Base-by-base conservation (phyloP, 2,797 vertebrate genomes). In the Betta splendens region DNA sequence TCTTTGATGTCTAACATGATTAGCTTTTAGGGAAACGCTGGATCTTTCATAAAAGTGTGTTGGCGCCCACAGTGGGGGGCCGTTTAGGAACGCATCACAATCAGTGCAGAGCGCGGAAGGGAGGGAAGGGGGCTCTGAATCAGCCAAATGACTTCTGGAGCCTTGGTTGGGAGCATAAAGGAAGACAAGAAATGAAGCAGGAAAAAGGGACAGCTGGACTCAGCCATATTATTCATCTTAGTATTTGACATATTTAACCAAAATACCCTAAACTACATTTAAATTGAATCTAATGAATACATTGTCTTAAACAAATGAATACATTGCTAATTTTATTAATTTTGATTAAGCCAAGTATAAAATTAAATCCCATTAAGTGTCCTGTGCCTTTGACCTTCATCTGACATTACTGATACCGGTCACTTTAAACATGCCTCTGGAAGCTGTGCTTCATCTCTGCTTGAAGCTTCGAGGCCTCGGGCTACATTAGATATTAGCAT, bases 1-100 rank as follows among this genome's bases (percentile, higher is more conserved):
- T 75, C 81, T 88, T 89, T 89, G 83, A 90, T 87, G 87, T 85
- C 81, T 47, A 76, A 87, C 83, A 85, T 88, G 84, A 89, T 87
- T 85, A 87, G 87, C 83, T 86, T 88, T 89, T 85, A 84, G 65
- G 64, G 64, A 84, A 86, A 81, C 10, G 37, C 81, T 76, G 69
- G 78, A 79, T 86, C 64, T 87, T 85, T 85, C 69, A 88, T 81
- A 85, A 83, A 77, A 79, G 79, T 79, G 58, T 78, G 81, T 68
- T 70, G 81, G 81, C 53, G 31, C 68, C 40, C 74, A 68, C 72
- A 20, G 83, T 16, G 22, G 85, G 86, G 58, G 44, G 76, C 26
- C 58, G 32, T 82, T 87, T 83, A 84, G 65, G 70, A 62, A 70
- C 65, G 68, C 80, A 79, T 81, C 72, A 81, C 75, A 85, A 79